Evolutionary conservation across 92 coral and sea anemone genomes (phyloP), one percentile per base, ranked within the genome.

Genomic region (Chrysogorgia sp.): DNA sequence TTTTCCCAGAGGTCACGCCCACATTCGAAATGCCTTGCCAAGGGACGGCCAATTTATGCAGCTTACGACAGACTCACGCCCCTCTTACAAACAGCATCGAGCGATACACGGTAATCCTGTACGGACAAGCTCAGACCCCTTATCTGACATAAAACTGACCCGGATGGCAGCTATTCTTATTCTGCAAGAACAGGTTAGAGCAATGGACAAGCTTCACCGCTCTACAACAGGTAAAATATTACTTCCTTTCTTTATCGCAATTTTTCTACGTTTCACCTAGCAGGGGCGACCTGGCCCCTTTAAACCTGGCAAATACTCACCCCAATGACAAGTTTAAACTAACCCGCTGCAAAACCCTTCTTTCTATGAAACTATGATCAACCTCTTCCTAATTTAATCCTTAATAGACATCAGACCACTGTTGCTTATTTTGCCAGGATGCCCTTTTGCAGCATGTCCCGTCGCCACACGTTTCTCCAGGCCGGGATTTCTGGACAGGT

Each of bases 401-500:
- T 34, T 49, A 45, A 19, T 79, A 58, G 47, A 78, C 63, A 29
- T 14, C 15, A 49, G 13, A 33, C 59, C 45, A 31, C 1, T 63
- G 43, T 29, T 63, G 34, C n/a, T n/a, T n/a, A n/a, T n/a, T n/a
- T 29, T 29, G 29, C 41, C 70, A 84, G 88, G 83, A 88, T 70
- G 86, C 88, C 20, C 86, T 84, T 15, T 76, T 74, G 14, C 88
- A 81, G 41, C 86, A 84, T 60, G 77, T 60, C 40, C n/a, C n/a
- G n/a, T n/a, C 67, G 45, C 8, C 79, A 61, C 8, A 29, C 86
- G 15, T 21, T 84, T 10, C 75, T 28, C 62, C 88, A 88, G 70
- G 92, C 92, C 12, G 86, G 88, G 35, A 84, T 88, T n/a, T n/a
- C 76, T 88, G 88, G 86, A 47, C 92, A 49, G 48, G n/a, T n/a